These are phyloP conservation scores for Fregata magnificens DNA, from an alignment of 2,113 vertebrate genomes.

Conservation along the genomic window DNA sequence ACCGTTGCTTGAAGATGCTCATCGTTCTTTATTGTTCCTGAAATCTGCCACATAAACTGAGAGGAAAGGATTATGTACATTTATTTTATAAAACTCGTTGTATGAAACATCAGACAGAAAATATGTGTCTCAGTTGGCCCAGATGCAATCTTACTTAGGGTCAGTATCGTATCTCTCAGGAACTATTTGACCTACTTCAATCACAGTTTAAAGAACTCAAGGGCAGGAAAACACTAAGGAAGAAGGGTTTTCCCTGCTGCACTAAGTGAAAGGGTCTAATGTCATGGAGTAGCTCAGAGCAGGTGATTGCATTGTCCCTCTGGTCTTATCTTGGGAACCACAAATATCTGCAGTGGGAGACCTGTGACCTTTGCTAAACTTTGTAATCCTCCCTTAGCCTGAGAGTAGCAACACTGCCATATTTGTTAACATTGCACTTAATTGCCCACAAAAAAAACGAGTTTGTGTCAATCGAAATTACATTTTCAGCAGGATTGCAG, in stretches of 20 bases:
- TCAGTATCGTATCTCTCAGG: background rate
- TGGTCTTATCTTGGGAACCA: background rate
- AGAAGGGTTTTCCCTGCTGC: constrained; percentile 6
- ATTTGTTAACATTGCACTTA: background rate
- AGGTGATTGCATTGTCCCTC: background rate
- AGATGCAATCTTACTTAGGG: background rate
- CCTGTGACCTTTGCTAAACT: constrained; percentile 1
- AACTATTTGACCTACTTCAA: background rate
- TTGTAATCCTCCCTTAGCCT: background rate
- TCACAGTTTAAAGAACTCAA: background rate
- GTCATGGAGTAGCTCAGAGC: background rate
- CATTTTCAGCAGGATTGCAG: background rate
- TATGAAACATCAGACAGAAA: background rate
- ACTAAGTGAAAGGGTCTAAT: background rate
- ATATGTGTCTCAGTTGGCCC: background rate
- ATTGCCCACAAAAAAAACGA: background rate
- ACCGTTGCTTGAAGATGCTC: background rate
- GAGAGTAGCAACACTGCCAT: background rate
- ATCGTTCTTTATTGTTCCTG: background rate
- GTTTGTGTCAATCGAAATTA: background rate
- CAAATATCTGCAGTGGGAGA: background rate
- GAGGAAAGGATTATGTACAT: background rate
- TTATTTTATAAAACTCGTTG: background rate
- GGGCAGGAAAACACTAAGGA: background rate
- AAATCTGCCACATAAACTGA: background rate